A percentile compares a stretch with the other conserved stretches of the same genome.
Evolutionary conservation across 2,113 vertebrate species (phyloP).

Genomic region (Xenopus tropicalis): DNA sequence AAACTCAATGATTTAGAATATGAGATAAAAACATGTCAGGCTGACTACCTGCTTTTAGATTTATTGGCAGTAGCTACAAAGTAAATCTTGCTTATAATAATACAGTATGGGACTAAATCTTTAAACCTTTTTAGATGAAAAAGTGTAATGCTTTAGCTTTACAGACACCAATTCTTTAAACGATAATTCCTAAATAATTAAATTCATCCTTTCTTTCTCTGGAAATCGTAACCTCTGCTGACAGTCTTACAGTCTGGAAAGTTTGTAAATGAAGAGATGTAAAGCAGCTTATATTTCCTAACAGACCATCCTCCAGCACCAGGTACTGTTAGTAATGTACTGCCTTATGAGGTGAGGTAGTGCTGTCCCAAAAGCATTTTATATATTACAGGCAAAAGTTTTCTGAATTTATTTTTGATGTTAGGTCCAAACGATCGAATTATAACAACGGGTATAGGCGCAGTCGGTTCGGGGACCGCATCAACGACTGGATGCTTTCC

Average conservation of each 20-base stretch:
- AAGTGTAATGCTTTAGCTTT: slow-evolving; percentile 24
- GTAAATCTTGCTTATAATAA: slow-evolving; percentile 15
- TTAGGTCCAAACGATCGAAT: too few species aligned
- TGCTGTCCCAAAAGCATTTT: too few species aligned
- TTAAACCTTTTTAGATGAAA: slow-evolving; percentile 39
- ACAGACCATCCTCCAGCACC: slow-evolving; percentile 4
- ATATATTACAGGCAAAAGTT: too few species aligned
- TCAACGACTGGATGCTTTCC: too few species aligned
- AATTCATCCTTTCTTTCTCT: neutral
- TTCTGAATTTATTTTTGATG: too few species aligned
- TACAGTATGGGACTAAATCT: slow-evolving; percentile 17
- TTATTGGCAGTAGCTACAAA: slow-evolving; percentile 24
- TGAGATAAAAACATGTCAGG: neutral
- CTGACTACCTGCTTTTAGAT: slow-evolving; percentile 14
- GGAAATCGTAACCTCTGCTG: neutral
- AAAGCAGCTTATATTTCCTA: neutral
- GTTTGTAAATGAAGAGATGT: too few species aligned
- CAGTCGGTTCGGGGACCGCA: too few species aligned
- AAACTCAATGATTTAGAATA: slow-evolving; percentile 8
- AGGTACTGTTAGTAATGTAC: slow-evolving; percentile 15
- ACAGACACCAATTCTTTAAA: slow-evolving; percentile 19
- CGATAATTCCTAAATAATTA: slow-evolving; percentile 35
- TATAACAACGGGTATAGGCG: too few species aligned
- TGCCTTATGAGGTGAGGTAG: neutral
- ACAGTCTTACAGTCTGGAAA: too few species aligned